Evolutionary conservation across 2,888 invertebrate species (phyloP), one percentile per base, ranked within the genome.

Genomic region (Chydorus sphaericus): DNA sequence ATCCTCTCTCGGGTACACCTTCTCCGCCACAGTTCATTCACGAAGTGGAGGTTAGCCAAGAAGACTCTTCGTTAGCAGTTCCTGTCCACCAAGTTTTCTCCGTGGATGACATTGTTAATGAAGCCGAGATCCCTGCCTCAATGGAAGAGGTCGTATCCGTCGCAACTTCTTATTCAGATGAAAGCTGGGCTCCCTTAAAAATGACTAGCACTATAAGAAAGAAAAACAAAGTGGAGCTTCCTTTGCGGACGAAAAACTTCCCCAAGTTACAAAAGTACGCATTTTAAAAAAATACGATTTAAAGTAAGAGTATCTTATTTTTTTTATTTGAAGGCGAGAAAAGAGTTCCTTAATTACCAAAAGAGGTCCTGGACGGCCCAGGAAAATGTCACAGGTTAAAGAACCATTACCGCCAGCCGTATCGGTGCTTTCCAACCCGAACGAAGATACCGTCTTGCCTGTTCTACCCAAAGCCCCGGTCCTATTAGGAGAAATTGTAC

Each of bases 71-170:
- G 23, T n/a, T n/a, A n/a, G n/a, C n/a, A n/a, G n/a, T n/a, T n/a
- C 26, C 55, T n/a, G 30, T 14, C 5, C 33, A 29, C 30, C 33
- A 29, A 3, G n/a, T 26, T 11, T 55, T 51, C 30, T 26, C 37
- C 16, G 62, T 63, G 56, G 61, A 65, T 18, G 66, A 67, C 54
- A 62, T 65, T 20, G 63, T 65, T 33, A 61, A 62, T 59, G 66
- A 65, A 60, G 63, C 63, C 62, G 72, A 77, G 63, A 75, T 75
- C 60, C 73, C 76, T n/a, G 71, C 74, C 1, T 72, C 70, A 59
- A 74, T 77, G 49, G 75, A 75, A 65, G 74, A 76, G 67, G 72
- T 77, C 5, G 70, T 78, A 29, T 72, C 69, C 60, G 74, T 78
- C 0, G 72, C 74, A 38, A 76, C 77, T 26, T 26, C 44, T 8